Percentiles rank a stretch among this genome's conserved stretches.
These are phyloP conservation scores for Calycopis cecrops DNA, from an alignment of 1,140 invertebrate species.

Conservation along the genomic window DNA sequence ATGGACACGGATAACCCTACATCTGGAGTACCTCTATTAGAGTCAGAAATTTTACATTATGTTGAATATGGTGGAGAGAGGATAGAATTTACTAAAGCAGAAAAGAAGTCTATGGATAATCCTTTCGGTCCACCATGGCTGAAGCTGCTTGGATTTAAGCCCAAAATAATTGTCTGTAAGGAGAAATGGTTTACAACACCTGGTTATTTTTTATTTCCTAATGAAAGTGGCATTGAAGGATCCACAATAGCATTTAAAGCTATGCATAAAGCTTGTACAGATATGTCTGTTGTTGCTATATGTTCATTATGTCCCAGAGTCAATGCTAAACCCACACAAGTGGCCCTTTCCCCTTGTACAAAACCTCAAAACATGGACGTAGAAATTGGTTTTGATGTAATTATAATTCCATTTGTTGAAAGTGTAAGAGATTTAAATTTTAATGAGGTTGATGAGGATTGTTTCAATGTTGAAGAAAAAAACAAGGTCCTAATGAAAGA, in stretches of 20 bases:
- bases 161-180: conserved; percentile 46
- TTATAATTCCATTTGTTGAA: conserved; percentile 58
- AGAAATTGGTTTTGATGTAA: conserved; percentile 62
- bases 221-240: conserved; percentile 58
- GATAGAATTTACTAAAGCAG: conserved; percentile 51
- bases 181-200: conserved; percentile 63
- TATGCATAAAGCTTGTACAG: conserved; percentile 54
- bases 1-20: conserved; percentile 28
- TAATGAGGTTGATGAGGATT: conserved; percentile 35
- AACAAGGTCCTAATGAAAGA: conserved; percentile 50
- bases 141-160: conserved; percentile 65
- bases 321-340: conserved; percentile 53
- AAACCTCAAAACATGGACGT: conserved; percentile 46
- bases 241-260: conserved; percentile 59
- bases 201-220: conserved; percentile 59
- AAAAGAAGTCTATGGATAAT: conserved; percentile 54
- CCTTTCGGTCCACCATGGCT: conserved; percentile 58
- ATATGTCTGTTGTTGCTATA: conserved; percentile 49
- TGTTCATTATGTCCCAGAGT: conserved; percentile 54
- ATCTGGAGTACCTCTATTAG: conserved; percentile 46
- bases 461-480: conserved; percentile 26
- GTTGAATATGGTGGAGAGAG: conserved; percentile 54
- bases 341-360: conserved; percentile 48
- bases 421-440: conserved; percentile 46
- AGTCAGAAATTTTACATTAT: conserved; percentile 51